phyloP scores from a whole-genome alignment of 2,113 vertebrate species.

The Piaya cayana region DNA sequence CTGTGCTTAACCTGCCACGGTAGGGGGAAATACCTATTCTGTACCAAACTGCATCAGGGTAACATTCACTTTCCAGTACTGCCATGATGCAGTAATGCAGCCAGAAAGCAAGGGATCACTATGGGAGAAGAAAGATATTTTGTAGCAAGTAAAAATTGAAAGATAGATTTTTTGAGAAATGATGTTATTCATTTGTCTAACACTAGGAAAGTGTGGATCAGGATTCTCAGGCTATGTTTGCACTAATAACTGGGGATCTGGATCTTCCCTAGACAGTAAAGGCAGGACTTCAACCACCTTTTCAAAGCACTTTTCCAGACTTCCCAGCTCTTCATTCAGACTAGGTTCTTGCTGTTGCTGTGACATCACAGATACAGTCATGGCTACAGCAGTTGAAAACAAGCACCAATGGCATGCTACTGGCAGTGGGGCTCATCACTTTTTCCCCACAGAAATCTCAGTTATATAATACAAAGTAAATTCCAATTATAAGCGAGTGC shows the following conservation, averaged over 20 bases:
- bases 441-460: background rate
- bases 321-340: background rate
- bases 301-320: background rate
- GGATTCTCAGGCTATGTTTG: background rate
- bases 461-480: background rate
- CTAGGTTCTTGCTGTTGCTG: background rate
- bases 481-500: background rate
- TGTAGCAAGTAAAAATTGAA: background rate
- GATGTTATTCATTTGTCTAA: background rate
- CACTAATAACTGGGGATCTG: background rate
- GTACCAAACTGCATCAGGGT: background rate
- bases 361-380: background rate
- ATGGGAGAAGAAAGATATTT: background rate
- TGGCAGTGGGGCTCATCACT: background rate
- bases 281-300: background rate
- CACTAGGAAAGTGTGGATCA: background rate
- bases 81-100: background rate
- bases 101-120: background rate
- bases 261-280: background rate
- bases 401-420: background rate
- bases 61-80: background rate
- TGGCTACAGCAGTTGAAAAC: background rate
- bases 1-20: background rate
- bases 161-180: background rate
- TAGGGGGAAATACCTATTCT: background rate